Evolutionary conservation across 2,888 invertebrate genomes (phyloP), one percentile per base, ranked within the genome.

Genomic region (Mechanitis messenoides): DNA sequence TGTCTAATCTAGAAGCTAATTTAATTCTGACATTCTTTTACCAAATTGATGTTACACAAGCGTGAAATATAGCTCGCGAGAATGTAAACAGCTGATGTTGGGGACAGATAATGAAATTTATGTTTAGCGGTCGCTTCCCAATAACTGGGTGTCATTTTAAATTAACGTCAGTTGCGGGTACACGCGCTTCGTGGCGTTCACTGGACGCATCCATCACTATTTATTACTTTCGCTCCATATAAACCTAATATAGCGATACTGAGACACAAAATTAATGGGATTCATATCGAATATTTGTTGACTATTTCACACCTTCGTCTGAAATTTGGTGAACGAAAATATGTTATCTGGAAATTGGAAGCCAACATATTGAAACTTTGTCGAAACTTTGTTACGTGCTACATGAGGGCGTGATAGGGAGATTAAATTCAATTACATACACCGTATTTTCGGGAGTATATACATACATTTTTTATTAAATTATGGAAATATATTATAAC

Each of bases 111-210:
- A 74, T 72, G 72, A 72, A 72, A 77, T 77, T 72, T 75, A 73
- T 69, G 69, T 68, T 65, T 62, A 62, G 65, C 64, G 68, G 71
- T 70, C 70, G 71, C 71, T 68, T 64, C 63, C 70, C 68, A 71
- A 71, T 72, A 72, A 71, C 72, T 74, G 72, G 64, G 68, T 62
- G 72, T 75, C 76, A 77, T 78, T 75, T 72, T 67, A 71, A 74
- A 81, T 81, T 78, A 78, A 83, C 73, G 75, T 73, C 71, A 70
- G 63, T 71, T 69, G 69, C 62, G 67, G 62, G 62, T 54, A 61
- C 64, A 64, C 57, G 58, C 57, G 58, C 55, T 58, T 55, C 38
- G 47, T 58, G 58, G 62, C 59, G 65, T 62, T 63, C 55, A 60
- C 61, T 59, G 56, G 42, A 42, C 58, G 60, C 69, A 68, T 69